Evolutionary conservation across 2,797 vertebrate genomes (phyloP).

Genomic region (Chrysolophus pictus): DNA sequence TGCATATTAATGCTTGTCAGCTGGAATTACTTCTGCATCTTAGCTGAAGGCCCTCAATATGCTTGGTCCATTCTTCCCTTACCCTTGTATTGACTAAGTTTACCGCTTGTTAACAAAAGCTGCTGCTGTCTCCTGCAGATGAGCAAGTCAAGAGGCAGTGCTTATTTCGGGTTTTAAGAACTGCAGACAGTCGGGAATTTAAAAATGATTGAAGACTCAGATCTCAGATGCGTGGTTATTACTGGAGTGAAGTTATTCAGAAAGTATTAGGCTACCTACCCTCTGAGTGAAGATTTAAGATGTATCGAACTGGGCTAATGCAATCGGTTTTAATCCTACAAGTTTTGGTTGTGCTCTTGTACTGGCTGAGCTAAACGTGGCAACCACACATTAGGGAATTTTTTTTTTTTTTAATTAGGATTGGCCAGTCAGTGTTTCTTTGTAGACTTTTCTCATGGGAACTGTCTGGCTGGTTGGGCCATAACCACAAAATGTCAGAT

Average conservation of each 20-base stretch:
- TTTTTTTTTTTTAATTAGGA: not conserved
- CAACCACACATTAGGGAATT: not conserved
- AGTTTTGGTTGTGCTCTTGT: not conserved
- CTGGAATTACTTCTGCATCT: not conserved
- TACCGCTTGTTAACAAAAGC: not conserved
- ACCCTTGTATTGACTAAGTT: not conserved
- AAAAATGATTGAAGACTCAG: not conserved
- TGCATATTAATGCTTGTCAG: not conserved
- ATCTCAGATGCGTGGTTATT: not conserved
- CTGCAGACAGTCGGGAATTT: not conserved
- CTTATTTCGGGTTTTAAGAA: not conserved
- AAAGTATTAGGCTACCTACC: not conserved
- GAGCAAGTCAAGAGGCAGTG: not conserved
- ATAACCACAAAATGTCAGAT: not conserved
- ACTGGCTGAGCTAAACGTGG: not conserved
- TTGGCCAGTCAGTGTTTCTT: not conserved
- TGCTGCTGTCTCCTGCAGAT: not conserved
- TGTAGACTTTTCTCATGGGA: constrained; percentile 41
- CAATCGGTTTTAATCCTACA: not conserved
- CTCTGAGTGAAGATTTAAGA: not conserved
- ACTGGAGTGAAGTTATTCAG: not conserved
- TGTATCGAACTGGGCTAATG: not conserved
- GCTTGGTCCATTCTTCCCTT: not conserved
- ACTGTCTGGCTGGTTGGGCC: not conserved
- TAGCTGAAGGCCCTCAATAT: not conserved